These are phyloP conservation scores for Coracopsis vasa DNA, from an alignment of 2,113 vertebrate species.

Conservation along the genomic window DNA sequence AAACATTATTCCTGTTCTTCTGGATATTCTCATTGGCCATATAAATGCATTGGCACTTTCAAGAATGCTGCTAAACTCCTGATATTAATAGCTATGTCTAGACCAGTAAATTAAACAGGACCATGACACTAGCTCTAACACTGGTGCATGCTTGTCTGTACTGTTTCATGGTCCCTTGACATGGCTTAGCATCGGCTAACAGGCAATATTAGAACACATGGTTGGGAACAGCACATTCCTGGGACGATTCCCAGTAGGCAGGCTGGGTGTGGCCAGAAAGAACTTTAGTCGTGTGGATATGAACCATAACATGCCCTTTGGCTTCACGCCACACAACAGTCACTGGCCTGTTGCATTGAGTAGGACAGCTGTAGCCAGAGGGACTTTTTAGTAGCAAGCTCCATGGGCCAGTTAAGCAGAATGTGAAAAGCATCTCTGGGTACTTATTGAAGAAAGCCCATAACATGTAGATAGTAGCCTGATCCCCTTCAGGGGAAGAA, in stretches of 20 bases:
- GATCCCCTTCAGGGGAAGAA: background rate
- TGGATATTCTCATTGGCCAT: background rate
- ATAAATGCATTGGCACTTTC: background rate
- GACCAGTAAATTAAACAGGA: background rate
- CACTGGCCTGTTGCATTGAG: background rate
- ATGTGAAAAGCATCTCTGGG: background rate
- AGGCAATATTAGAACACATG: background rate
- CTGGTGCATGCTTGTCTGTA: background rate
- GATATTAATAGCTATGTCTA: constrained; percentile 7
- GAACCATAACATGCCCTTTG: constrained; percentile 4
- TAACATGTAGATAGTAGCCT: background rate
- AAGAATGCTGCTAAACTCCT: background rate
- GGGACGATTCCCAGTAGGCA: constrained; percentile 18
- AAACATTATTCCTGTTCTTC: background rate
- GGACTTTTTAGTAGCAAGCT: background rate
- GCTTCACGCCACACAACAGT: background rate
- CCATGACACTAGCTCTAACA: background rate
- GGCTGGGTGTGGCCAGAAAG: constrained; percentile 1
- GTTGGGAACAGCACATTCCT: background rate
- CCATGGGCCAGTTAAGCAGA: background rate
- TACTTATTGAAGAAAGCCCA: background rate
- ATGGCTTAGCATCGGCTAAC: background rate
- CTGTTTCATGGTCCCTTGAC: background rate
- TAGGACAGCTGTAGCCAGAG: background rate
- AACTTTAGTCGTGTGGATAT: background rate